A percentile compares a stretch with the other conserved stretches of the same genome.
Evolutionary conservation across 2,888 invertebrate genomes (phyloP).

Genomic region (Ypsolopha scabrella): DNA sequence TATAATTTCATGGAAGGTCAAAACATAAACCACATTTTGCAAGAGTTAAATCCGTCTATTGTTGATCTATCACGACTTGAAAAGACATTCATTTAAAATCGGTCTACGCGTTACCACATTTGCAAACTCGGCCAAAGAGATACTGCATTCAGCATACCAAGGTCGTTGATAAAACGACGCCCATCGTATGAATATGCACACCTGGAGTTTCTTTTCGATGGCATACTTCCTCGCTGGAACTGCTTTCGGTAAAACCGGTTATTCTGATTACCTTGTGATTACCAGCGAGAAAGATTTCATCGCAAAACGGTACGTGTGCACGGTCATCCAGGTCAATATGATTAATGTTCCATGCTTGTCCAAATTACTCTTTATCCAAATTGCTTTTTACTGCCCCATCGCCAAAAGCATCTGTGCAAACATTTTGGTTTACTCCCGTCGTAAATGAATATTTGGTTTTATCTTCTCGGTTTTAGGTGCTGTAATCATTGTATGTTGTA

Average conservation of each 20-base stretch:
- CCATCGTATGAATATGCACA: conserved; percentile 13
- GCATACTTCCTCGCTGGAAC: conserved; percentile 37
- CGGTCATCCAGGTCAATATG: conserved; percentile 43
- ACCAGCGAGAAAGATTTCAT: conserved; percentile 32
- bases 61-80: conserved; percentile 3
- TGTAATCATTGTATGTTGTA: not conserved
- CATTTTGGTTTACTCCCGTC: too few relatives aligned
- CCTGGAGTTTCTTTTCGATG: conserved; percentile 47
- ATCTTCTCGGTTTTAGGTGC: not conserved
- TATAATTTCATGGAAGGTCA: not conserved
- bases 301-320: conserved; percentile 24
- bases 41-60: not conserved
- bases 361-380: not conserved
- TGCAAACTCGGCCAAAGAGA: not conserved
- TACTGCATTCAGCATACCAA: conserved; percentile 28
- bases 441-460: not conserved
- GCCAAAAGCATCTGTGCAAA: too few relatives aligned
- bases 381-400: too few relatives aligned
- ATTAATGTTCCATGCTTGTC: conserved; percentile 20
- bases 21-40: not conserved
- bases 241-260: conserved; percentile 41
- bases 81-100: not conserved
- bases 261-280: conserved; percentile 37
- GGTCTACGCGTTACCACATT: not conserved
- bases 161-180: conserved; percentile 29